Evolutionary conservation across 2,113 vertebrate genomes (phyloP).

Genomic region (Solea senegalensis): DNA sequence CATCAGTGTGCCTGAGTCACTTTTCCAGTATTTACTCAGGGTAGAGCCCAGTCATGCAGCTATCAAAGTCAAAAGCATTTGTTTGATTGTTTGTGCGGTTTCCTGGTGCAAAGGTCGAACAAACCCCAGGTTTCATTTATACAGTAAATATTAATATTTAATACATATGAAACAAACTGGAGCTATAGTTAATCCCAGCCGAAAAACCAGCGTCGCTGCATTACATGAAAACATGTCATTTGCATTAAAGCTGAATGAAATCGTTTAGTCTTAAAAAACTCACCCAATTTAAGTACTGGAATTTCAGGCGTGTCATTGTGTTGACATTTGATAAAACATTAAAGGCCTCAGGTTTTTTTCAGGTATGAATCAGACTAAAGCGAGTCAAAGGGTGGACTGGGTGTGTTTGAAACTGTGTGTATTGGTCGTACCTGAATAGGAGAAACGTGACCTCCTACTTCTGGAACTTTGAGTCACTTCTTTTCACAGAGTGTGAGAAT

Average conservation of each 20-base stretch:
- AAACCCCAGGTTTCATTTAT: too few relatives aligned
- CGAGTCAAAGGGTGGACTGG: conserved; percentile 10
- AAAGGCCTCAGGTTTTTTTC: not conserved
- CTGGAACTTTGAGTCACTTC: not conserved
- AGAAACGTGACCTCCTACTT: conserved; percentile 12
- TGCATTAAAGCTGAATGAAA: too few relatives aligned
- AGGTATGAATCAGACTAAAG: conserved; percentile 14
- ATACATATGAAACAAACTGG: too few relatives aligned
- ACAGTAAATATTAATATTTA: too few relatives aligned
- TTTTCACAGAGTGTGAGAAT: not conserved
- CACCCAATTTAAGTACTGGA: not conserved
- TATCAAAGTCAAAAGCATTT: not conserved
- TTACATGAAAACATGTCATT: too few relatives aligned
- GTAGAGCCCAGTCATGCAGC: conserved; percentile 5
- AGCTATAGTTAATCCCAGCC: too few relatives aligned
- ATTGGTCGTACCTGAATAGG: conserved; percentile 42
- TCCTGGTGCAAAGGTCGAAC: not conserved
- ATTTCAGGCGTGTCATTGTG: conserved; percentile 8
- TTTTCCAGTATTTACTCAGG: conserved; percentile 55
- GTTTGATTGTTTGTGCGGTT: conserved; percentile 7
- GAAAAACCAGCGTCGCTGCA: too few relatives aligned
- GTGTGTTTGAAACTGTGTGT: conserved; percentile 51
- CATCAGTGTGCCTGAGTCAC: not conserved
- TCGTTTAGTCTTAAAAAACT: too few relatives aligned
- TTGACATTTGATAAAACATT: not conserved